Conservation (phyloP, 2,113 vertebrate species). For the Odobenus rosmarus region DNA sequence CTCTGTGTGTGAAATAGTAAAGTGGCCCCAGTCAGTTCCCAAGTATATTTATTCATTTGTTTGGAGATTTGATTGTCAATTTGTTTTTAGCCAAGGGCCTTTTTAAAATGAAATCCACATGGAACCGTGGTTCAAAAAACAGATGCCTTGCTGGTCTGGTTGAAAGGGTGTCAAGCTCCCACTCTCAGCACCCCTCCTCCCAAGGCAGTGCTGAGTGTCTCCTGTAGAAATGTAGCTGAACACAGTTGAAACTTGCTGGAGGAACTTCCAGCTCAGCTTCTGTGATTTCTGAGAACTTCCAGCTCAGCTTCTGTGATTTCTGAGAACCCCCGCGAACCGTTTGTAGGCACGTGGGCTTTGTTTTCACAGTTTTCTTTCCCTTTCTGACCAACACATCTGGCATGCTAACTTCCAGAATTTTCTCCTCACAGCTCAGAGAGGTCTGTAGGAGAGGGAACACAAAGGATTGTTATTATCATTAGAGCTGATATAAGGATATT, state of each 20-base stretch:
- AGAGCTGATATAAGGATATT: not conserved
- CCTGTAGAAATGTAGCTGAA: not conserved
- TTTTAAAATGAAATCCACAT: constrained; percentile 1
- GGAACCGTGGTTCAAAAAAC: not conserved
- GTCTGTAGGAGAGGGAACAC: not conserved
- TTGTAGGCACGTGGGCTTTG: not conserved
- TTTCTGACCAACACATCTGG: not conserved
- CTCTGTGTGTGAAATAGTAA: not conserved
- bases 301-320: not conserved
- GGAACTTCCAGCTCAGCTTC: not conserved
- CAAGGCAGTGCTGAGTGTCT: not conserved
- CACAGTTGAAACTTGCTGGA: not conserved
- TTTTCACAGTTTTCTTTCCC: not conserved
- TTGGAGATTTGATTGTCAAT: not conserved
- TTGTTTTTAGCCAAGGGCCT: not conserved
- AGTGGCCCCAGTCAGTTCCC: not conserved
- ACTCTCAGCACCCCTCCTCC: not conserved
- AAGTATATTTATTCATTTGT: not conserved
- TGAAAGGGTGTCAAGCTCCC: not conserved
- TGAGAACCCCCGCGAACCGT: not conserved
- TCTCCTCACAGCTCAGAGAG: not conserved
- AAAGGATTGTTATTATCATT: not conserved
- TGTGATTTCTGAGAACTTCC: not conserved
- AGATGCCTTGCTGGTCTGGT: not conserved
- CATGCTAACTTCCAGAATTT: not conserved